Base-by-base conservation (phyloP, 1,140 invertebrate genomes). In the Ips typographus region DNA sequence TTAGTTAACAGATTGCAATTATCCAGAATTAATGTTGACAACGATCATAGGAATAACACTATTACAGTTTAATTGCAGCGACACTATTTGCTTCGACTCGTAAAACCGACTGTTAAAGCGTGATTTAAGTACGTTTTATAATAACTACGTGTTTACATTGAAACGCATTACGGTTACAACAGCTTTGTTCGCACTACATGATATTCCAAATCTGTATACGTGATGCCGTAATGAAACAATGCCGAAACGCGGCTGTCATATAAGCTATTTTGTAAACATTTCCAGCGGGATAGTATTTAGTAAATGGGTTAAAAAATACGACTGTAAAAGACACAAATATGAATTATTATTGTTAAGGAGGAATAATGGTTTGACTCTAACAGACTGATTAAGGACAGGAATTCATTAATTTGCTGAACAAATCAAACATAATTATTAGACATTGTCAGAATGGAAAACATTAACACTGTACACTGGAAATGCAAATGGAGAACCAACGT, bases 81-180 rank as follows among this genome's bases (percentile, higher is more conserved):
- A 4, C 57, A 6, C 38, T 59, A 38, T 59, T 59, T 59, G 57
- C 8, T 59, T 59, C 41, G 40, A 6, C 57, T 40, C n/a, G 53
- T 56, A 39, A 37, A 56, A 56, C 38, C 36, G 22, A 39, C 53
- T 4, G 37, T 40, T 59, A 41, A 59, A 59, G 40, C 57, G 37
- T 42, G 57, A 59, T 59, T 59, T 59, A 59, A 59, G 57, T 59
- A 8, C 38, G 37, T 59, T 59, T 59, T 59, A 59, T 59, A 59
- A 59, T 59, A 59, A 59, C 57, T 59, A 7, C 40, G 40, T 41
- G 52, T 37, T 55, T 36, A 55, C 52, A 55, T 42, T 59, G 37
- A 42, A 59, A 59, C 8, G 39, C 56, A 42, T 59, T 59, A 40
- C 38, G 57, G 37, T 38, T 55, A 2, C 52, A 55, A 55, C 52